Percentiles rank a stretch among this genome's conserved stretches.
These are phyloP conservation scores for Scaptomyza flava DNA, from an alignment of 2,888 invertebrate species.

Conservation along the genomic window DNA sequence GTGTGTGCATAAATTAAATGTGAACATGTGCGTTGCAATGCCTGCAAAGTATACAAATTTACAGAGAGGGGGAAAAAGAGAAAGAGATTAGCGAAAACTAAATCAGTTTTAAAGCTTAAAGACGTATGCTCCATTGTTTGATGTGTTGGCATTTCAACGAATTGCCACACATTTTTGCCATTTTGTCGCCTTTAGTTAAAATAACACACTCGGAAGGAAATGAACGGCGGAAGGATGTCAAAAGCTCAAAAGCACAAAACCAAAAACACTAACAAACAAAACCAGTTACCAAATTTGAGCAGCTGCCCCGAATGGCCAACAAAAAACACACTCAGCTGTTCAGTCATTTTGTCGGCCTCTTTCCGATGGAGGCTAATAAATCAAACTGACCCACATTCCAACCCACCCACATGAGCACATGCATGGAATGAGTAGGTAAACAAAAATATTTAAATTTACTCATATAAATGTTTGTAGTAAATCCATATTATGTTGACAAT, in stretches of 20 bases:
- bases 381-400: conserved; percentile 48
- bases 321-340: conserved; percentile 18
- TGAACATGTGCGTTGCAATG: conserved; percentile 44
- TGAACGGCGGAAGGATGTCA: conserved; percentile 33
- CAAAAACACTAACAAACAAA: conserved; percentile 3
- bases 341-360: conserved; percentile 42
- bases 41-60: conserved; percentile 55
- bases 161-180: conserved; percentile 40
- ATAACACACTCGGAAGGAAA: conserved; percentile 13
- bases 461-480: neutral
- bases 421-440: too few species aligned
- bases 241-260: conserved; percentile 21
- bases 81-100: conserved; percentile 37
- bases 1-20: conserved; percentile 61
- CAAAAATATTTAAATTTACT: neutral
- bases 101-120: conserved; percentile 20
- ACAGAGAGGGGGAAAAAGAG: conserved; percentile 1
- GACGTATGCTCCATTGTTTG: conserved; percentile 71
- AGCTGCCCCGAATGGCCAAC: conserved; percentile 9
- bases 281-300: conserved; percentile 21
- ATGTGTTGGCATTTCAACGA: conserved; percentile 20
- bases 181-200: conserved; percentile 52
- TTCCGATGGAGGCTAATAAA: conserved; percentile 56
- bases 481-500: neutral
- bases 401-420: neutral